Conservation (phyloP, 2,888 invertebrate species). For the Ectemnius cavifrons region DNA sequence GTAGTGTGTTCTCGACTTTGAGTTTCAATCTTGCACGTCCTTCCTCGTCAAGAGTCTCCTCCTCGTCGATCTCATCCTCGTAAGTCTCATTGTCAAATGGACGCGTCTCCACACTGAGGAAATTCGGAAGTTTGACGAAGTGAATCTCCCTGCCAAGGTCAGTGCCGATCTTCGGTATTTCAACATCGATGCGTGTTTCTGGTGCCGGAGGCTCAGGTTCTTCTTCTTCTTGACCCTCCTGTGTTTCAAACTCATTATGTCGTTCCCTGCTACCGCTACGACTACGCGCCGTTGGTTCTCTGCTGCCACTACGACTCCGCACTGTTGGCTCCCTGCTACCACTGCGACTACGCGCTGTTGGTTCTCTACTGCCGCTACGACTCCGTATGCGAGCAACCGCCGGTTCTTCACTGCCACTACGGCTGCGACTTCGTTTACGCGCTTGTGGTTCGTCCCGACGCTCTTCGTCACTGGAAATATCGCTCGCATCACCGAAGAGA, state of each 20-base stretch:
- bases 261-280: neutral
- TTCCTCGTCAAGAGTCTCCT: slow-evolving; percentile 98
- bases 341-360: slow-evolving; percentile 70
- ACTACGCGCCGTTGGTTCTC: slow-evolving; percentile 27
- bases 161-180: slow-evolving; percentile 96
- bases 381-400: slow-evolving; percentile 73
- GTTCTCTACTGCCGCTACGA: slow-evolving; percentile 74
- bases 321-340: slow-evolving; percentile 70
- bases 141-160: slow-evolving; percentile 95
- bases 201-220: slow-evolving; percentile 89
- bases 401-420: slow-evolving; percentile 81
- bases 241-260: slow-evolving; percentile 69
- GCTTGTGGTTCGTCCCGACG: slow-evolving; percentile 70
- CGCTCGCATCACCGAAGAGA: slow-evolving; percentile 95
- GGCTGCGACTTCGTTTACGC: slow-evolving; percentile 78
- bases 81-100: slow-evolving; percentile 97
- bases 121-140: slow-evolving; percentile 98
- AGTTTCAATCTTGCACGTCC: slow-evolving; percentile 94
- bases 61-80: slow-evolving; percentile 99
- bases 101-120: slow-evolving; percentile 97
- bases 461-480: slow-evolving; percentile 93
- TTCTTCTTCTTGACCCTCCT: slow-evolving; percentile 84
- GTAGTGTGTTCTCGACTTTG: slow-evolving; percentile 98
- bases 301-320: slow-evolving; percentile 68
- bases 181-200: slow-evolving; percentile 97